phyloP scores from a whole-genome alignment of 2,113 vertebrate genomes.

The Rhynchopsitta pachyrhyncha region DNA sequence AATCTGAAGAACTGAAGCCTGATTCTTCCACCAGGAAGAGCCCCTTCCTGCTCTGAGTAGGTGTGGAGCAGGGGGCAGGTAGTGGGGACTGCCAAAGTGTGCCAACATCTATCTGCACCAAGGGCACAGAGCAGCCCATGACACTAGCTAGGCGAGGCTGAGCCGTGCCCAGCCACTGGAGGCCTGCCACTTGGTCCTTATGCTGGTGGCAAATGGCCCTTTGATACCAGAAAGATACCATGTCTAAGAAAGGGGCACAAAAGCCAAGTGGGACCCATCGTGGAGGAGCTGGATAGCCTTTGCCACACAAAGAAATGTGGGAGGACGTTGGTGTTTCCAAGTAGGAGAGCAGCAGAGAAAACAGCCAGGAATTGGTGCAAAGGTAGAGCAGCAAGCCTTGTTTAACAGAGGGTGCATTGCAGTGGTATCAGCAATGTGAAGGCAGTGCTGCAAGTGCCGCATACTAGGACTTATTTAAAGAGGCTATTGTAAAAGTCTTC shows the following conservation, averaged over 20 bases:
- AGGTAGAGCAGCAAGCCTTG: constrained; percentile 8
- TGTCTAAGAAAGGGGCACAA: background rate
- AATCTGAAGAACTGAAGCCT: background rate
- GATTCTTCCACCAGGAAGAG: background rate
- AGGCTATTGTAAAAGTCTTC: constrained; percentile 77
- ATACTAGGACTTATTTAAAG: constrained; percentile 72
- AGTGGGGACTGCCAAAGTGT: background rate
- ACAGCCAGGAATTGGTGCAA: background rate
- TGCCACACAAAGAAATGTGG: background rate
- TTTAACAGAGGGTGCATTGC: constrained; percentile 57
- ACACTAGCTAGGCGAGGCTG: background rate
- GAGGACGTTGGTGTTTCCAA: background rate
- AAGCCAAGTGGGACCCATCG: background rate
- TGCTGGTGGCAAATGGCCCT: background rate
- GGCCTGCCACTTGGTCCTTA: background rate
- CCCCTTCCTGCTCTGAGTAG: background rate
- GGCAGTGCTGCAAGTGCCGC: constrained; percentile 14
- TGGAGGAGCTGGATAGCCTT: background rate
- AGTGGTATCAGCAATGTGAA: constrained; percentile 56
- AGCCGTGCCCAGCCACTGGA: background rate
- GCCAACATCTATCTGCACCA: background rate
- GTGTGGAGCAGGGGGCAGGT: background rate
- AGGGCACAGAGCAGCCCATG: background rate
- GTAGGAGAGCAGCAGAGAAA: background rate
- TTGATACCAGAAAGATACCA: background rate